Evolutionary conservation across 2,797 vertebrate species (phyloP).

Genomic region (Chanos chanos): DNA sequence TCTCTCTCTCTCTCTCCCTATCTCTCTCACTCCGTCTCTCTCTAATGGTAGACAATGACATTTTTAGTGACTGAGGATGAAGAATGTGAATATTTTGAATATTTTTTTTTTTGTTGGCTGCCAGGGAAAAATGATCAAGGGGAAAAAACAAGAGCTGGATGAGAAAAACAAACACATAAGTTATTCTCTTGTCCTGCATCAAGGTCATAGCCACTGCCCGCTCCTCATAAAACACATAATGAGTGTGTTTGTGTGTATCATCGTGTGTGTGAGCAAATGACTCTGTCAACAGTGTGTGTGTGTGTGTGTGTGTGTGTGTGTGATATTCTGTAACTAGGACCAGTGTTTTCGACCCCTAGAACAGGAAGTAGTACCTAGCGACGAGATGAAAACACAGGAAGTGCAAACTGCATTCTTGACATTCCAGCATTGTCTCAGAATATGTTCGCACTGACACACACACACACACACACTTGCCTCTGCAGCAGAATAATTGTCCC

Average conservation of each 20-base stretch:
- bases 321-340: slow-evolving; percentile 20
- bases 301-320: neutral
- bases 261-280: neutral
- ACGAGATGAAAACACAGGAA: slow-evolving; percentile 73
- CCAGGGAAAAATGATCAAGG: neutral
- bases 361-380: slow-evolving; percentile 74
- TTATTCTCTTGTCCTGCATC: neutral
- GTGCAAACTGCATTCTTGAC: slow-evolving; percentile 58
- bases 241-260: neutral
- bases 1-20: neutral
- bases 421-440: slow-evolving; percentile 67
- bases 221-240: slow-evolving; percentile 9
- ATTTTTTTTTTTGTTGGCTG: no score
- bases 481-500: neutral
- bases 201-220: neutral
- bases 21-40: slow-evolving; percentile 36
- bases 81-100: slow-evolving; percentile 59
- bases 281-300: neutral
- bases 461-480: slow-evolving; percentile 1
- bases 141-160: neutral
- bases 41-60: slow-evolving; percentile 59
- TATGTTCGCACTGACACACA: slow-evolving; percentile 41
- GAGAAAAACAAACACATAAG: slow-evolving; percentile 10
- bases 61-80: slow-evolving; percentile 61
- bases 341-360: slow-evolving; percentile 55